These are phyloP conservation scores for Myotis myotis DNA, from an alignment of 2,797 vertebrate genomes.

Conservation along the genomic window DNA sequence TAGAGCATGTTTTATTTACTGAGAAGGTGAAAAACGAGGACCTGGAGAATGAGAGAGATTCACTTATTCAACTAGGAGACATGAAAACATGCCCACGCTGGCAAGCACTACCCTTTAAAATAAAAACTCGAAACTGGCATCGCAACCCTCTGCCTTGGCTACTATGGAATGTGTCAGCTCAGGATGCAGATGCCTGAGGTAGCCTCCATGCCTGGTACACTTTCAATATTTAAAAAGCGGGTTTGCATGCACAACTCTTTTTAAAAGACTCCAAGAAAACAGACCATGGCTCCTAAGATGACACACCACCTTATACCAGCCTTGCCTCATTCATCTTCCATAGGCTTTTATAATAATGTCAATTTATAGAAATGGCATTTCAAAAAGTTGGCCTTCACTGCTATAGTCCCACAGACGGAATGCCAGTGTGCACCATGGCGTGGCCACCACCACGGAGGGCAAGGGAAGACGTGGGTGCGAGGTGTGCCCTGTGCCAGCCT, in stretches of 20 bases:
- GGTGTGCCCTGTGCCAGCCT: not conserved
- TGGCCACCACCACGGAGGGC: accelerated
- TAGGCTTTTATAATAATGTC: not conserved
- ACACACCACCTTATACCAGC: not conserved
- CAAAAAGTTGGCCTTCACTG: not conserved
- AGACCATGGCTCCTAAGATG: not conserved
- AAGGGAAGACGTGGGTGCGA: too few species aligned
- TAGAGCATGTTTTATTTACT: not conserved
- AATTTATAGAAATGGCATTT: not conserved
- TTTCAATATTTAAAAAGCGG: not conserved
- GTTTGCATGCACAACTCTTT: not conserved
- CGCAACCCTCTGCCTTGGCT: not conserved
- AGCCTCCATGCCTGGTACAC: not conserved
- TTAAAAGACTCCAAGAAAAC: not conserved
- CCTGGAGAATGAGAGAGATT: not conserved
- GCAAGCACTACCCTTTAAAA: conserved; percentile 16
- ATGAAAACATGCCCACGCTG: not conserved
- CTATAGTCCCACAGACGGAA: not conserved
- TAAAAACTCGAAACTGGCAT: not conserved
- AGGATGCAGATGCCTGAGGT: not conserved
- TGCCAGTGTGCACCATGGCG: accelerated
- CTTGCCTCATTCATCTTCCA: not conserved
- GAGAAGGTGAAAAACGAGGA: not conserved
- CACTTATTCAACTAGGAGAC: not conserved
- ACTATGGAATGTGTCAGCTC: not conserved